Evolutionary conservation across 2,113 vertebrate species (phyloP), one percentile per base, ranked within the genome.

Genomic region (Gymnogyps californianus): DNA sequence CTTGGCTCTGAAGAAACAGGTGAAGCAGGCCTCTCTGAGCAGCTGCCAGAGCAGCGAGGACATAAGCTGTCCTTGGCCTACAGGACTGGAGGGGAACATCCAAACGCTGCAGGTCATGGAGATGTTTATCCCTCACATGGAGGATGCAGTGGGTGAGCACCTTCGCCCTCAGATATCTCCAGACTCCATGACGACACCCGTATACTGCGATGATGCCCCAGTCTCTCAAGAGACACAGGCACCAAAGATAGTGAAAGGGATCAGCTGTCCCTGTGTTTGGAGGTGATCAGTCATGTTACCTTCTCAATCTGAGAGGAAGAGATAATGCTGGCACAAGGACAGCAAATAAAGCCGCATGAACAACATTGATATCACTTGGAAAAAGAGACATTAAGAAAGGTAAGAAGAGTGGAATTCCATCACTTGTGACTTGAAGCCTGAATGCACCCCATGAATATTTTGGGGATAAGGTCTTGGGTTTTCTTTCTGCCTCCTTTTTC

Each of bases 131-230:
- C 67, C 91, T 96, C 40, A 15, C 13, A 1, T 2, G 94, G 96
- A 97, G 97, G 97, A 98, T 97, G 96, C 97, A 97, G 97, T 96
- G 91, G 96, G 87, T 96, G 91, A 89, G 95, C 95, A 98, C 97
- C 97, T 98, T 97, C 0, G 22, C 93, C 49, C 95, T 96, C 93
- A 96, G 96, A 96, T 91, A 54, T 95, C 76, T 89, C 11, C 83
- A 66, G 96, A 85, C n/a, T 83, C 94, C 97, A 96, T 95, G 96
- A 97, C 85, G 71, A 93, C 92, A 97, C 91, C 92, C 44, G 71
- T 91, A 94, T 90, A 65, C 95, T 96, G 91, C 90, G 95, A 97
- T 96, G 96, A n/a, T 96, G 89, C 84, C 97, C 3, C 28, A 4
- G 75, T 79, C 96, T 96, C 89, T 1, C 6, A 4, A 3, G 96